Evolutionary conservation across 1,140 invertebrate genomes (phyloP).

Genomic region (Apis florea): DNA sequence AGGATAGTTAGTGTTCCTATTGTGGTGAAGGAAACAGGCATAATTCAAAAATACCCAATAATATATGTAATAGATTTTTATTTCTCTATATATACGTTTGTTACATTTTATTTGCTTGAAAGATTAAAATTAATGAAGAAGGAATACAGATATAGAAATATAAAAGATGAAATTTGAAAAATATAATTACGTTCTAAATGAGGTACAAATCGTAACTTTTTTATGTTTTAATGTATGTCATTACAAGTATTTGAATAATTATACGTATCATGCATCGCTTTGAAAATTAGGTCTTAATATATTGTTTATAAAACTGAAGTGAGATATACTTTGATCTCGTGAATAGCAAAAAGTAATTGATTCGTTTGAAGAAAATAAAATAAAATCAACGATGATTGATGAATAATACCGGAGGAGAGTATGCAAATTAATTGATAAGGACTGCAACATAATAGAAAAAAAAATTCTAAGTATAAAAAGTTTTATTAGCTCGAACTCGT

Average conservation of each 20-base stretch:
- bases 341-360: background rate
- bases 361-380: background rate
- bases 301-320: background rate
- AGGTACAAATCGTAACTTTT: too few relatives aligned
- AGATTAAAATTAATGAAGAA: too few relatives aligned
- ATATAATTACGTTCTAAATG: too few relatives aligned
- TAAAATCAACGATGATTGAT: background rate
- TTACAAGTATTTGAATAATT: too few relatives aligned
- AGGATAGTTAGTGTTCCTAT: background rate
- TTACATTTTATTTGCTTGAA: too few relatives aligned
- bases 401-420: background rate
- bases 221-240: too few relatives aligned
- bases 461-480: too few relatives aligned
- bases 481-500: background rate
- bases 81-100: too few relatives aligned
- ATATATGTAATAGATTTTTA: too few relatives aligned
- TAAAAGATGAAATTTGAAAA: too few relatives aligned
- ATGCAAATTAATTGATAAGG: constrained; percentile 14
- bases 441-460: background rate
- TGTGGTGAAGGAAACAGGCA: background rate
- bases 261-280: too few relatives aligned
- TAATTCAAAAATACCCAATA: background rate
- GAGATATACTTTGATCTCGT: background rate
- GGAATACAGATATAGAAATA: too few relatives aligned
- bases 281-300: background rate